Base-by-base conservation (phyloP, 2,888 invertebrate species). In the Diadromus collaris region DNA sequence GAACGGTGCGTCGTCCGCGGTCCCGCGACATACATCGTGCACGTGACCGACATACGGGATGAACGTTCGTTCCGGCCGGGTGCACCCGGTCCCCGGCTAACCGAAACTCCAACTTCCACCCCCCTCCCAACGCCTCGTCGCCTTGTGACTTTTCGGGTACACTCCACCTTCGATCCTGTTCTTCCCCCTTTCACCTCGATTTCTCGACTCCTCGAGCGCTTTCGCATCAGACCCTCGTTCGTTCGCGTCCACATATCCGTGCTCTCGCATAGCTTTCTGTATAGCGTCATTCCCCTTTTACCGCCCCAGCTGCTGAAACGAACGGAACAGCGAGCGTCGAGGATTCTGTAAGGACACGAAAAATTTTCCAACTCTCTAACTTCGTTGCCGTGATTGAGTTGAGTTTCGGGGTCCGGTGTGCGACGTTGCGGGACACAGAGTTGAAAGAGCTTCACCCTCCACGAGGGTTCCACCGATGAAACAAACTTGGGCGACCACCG, bases 351-450 rank as follows among this genome's bases (percentile, higher is more conserved):
- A 58, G 73, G 74, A 73, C 72, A 79, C 69, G 38, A 67, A 77
- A 74, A 77, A 80, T 80, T 76, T 70, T 77, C 79, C 79, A 80
- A 80, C 79, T 80, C 79, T 70, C 70, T 74, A 77, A 80, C 79
- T 80, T 80, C 74, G 79, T 80, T 80, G 79, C 51, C 77, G 77
- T 74, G 79, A 80, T 80, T 80, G 79, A 80, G 79, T 77, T 77
- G 79, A 80, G 74, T 77, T 80, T 80, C 74, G 77, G 77, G 70
- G 77, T 80, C 77, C 48, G 77, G 51, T 80, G 70, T 60, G 64
- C 73, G 73, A 79, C 79, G 70, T 32, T 73, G 76, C 76, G 46
- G 70, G 74, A 77, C 74, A 63, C 19, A 27, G 56, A 65, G 67
- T 48, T 34, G 46, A 51, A 51, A 61, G 60, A 58, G 48, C 34